Evolutionary conservation across 2,888 invertebrate species (phyloP).

Genomic region (Eubasilissa splendida): DNA sequence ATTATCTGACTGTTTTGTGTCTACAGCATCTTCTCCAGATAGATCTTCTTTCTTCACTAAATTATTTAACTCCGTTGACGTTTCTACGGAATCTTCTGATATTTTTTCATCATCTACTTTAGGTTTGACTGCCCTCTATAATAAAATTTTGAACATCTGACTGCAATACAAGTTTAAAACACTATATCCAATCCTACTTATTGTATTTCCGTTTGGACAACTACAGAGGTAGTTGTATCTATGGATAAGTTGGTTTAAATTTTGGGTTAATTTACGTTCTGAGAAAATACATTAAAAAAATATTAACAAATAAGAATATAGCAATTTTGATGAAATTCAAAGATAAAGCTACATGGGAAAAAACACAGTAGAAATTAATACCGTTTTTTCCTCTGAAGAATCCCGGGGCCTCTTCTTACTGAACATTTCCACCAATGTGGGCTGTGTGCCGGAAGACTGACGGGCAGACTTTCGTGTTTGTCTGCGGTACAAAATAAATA

Average conservation of each 20-base stretch:
- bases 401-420: constrained; percentile 53
- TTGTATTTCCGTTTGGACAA: too few relatives aligned
- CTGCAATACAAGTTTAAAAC: too few relatives aligned
- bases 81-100: constrained; percentile 3
- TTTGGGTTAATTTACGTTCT: too few relatives aligned
- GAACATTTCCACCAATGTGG: constrained; percentile 50
- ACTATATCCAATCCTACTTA: too few relatives aligned
- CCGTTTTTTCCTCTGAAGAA: constrained; percentile 29
- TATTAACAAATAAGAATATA: too few relatives aligned
- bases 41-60: not conserved
- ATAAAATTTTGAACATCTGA: not conserved
- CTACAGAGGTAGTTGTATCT: too few relatives aligned
- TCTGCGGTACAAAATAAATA: constrained; percentile 1
- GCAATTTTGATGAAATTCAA: not conserved
- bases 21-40: not conserved
- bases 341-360: not conserved
- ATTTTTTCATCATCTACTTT: constrained; percentile 41
- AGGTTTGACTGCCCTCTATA: constrained; percentile 49
- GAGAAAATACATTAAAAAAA: too few relatives aligned
- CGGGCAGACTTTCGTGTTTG: constrained; percentile 22
- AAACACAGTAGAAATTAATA: too few relatives aligned
- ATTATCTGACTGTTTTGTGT: not conserved
- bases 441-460: constrained; percentile 42
- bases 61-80: constrained; percentile 21
- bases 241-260: too few relatives aligned